These are phyloP conservation scores for Bambusicola thoracicus DNA, from an alignment of 2,113 vertebrate species.

Conservation along the genomic window DNA sequence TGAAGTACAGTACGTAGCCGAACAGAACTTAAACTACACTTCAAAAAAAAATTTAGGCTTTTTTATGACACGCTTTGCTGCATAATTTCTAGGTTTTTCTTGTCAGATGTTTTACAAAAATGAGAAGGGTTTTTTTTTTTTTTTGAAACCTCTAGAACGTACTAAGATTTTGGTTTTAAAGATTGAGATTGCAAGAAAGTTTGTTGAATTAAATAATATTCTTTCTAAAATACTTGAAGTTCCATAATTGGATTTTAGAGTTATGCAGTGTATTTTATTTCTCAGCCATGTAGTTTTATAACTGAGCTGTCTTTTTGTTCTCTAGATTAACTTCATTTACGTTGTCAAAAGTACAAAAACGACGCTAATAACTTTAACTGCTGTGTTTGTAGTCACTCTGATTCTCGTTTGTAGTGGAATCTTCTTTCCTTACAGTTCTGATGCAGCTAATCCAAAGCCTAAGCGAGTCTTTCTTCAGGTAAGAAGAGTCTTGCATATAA, in stretches of 20 bases:
- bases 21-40: background rate
- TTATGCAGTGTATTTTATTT: background rate
- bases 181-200: background rate
- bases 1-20: background rate
- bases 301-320: slow-evolving; percentile 35
- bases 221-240: background rate
- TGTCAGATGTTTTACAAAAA: background rate
- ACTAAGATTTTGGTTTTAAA: background rate
- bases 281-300: background rate
- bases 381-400: slow-evolving; percentile 81
- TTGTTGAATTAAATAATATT: background rate
- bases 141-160: background rate
- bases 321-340: slow-evolving; percentile 94
- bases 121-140: too few species aligned
- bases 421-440: slow-evolving; percentile 91
- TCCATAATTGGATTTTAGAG: background rate
- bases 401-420: slow-evolving; percentile 88
- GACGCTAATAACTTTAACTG: slow-evolving; percentile 81
- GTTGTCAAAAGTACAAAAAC: slow-evolving; percentile 87
- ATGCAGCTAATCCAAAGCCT: slow-evolving; percentile 84
- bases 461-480: slow-evolving; percentile 96
- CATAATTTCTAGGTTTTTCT: background rate
- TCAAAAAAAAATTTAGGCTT: background rate
- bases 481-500: background rate
- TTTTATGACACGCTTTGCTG: background rate